Evolutionary conservation across 2,888 invertebrate species (phyloP), one percentile per base, ranked within the genome.

Genomic region (Callyntrura sp.): DNA sequence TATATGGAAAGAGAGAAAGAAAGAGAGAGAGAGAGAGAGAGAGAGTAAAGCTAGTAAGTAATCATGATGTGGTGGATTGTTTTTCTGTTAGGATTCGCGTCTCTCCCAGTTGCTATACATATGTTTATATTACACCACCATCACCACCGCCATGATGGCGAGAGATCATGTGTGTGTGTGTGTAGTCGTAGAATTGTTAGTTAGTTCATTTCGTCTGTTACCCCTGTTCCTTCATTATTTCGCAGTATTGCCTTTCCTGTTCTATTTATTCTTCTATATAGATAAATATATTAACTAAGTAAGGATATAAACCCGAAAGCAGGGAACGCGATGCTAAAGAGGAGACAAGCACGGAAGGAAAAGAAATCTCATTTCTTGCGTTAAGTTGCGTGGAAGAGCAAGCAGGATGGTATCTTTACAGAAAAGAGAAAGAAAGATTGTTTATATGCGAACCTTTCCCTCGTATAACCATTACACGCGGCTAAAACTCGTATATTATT

Each of bases 351-450:
- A 84, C 76, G 84, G 79, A 73, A 88, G 70, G 73, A 82, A 89
- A 79, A 79, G 84, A 84, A 85, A 85, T 84, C 85, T 89, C 89
- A 89, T 89, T 89, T 68, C 89, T 84, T 85, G 89, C 84, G 85
- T 84, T 89, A 89, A 89, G 89, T 89, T 89, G 81, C 79, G 79
- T 85, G 89, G 85, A 89, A 89, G 62, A 85, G 70, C 60, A 88
- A 88, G 62, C 11, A 48, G 12, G 65, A 62, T 60, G 60, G 35
- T 88, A 82, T 48, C 68, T 55, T 55, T 76, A 78, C 17, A n/a
- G 57, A 35, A 6, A 4, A 6, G 35, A 35, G 35, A 35, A 35
- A 35, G 35, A 78, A n/a, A 78, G 55, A 57, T 81, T 70, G 48
- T 48, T 57, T 62, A 17, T 76, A 62, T 20, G 48, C 12, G 14